Evolutionary conservation across 2,113 vertebrate genomes (phyloP).

Genomic region (Cebidichthys violaceus): DNA sequence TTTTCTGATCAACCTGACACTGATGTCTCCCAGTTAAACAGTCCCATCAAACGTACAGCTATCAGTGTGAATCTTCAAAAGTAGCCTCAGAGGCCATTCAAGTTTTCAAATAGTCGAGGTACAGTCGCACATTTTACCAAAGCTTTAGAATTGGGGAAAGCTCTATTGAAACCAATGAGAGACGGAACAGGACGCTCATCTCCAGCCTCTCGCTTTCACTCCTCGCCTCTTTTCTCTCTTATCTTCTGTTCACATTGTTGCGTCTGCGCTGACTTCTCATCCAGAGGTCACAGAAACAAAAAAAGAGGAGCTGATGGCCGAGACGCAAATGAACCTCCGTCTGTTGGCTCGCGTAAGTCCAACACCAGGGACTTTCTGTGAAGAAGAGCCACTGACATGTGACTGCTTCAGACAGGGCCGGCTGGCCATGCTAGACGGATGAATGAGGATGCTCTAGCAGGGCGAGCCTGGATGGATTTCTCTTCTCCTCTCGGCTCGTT

Average conservation of each 20-base stretch:
- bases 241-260: constrained; percentile 66
- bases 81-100: neutral
- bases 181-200: neutral
- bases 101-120: neutral
- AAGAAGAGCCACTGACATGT: constrained; percentile 57
- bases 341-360: constrained; percentile 35
- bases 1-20: neutral
- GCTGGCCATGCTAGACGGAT: constrained; percentile 19
- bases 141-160: neutral
- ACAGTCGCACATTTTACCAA: neutral
- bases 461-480: constrained; percentile 7
- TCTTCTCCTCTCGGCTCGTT: constrained; percentile 31
- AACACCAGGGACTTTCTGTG: constrained; percentile 57
- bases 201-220: neutral
- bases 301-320: constrained; percentile 51
- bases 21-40: neutral
- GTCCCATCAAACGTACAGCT: neutral
- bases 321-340: constrained; percentile 71
- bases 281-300: constrained; percentile 76
- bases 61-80: neutral
- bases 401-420: constrained; percentile 49
- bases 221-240: constrained; percentile 17
- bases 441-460: constrained; percentile 30
- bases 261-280: constrained; percentile 61
- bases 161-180: neutral